Percentiles rank a stretch among this genome's conserved stretches.
phyloP scores from a whole-genome alignment of 2,797 vertebrate species.

The Silurus lanzhouensis region DNA sequence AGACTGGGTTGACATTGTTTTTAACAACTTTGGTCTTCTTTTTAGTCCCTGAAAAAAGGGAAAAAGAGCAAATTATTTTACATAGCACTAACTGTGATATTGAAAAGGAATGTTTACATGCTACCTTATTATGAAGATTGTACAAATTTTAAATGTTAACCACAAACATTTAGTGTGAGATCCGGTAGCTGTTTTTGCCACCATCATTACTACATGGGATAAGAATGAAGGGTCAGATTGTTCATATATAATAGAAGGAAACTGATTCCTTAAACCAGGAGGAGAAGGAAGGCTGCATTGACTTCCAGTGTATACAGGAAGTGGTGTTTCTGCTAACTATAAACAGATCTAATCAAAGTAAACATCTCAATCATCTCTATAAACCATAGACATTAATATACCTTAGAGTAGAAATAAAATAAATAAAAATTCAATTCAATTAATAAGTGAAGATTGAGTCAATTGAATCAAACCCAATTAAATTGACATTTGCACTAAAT shows the following conservation, averaged over 20 bases:
- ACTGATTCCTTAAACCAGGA: constrained; percentile 60
- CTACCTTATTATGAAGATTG: neutral
- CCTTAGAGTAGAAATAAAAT: neutral
- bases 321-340: constrained; percentile 38
- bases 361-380: neutral
- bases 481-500: neutral
- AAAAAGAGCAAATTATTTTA: constrained; percentile 21
- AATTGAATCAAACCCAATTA: neutral
- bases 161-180: constrained; percentile 1
- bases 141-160: neutral
- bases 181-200: constrained; percentile 33
- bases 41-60: constrained; percentile 81
- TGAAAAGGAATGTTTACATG: constrained; percentile 6
- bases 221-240: constrained; percentile 51
- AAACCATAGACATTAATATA: neutral
- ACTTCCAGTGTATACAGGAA: constrained; percentile 60
- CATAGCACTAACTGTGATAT: neutral
- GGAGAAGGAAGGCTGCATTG: constrained; percentile 51
- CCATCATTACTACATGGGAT: constrained; percentile 27
- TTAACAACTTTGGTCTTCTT: constrained; percentile 95
- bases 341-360: constrained; percentile 39
- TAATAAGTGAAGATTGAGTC: neutral
- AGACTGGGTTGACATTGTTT: constrained; percentile 91
- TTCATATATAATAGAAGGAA: constrained; percentile 52
- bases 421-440: neutral